phyloP scores from a whole-genome alignment of 2,888 invertebrate genomes.

The Drosophila testacea region DNA sequence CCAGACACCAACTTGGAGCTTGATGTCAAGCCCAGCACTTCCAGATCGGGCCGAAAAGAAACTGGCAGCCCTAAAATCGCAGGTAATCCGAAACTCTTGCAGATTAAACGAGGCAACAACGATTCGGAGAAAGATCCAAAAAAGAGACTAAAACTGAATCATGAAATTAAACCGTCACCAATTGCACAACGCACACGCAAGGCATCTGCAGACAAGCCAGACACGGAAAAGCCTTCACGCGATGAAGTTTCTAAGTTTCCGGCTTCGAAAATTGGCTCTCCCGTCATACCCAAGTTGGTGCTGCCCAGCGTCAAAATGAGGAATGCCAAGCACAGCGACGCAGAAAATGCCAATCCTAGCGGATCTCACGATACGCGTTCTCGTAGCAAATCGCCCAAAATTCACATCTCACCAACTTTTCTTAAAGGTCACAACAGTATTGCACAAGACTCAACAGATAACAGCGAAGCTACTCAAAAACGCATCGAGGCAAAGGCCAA shows the following conservation, averaged over 20 bases:
- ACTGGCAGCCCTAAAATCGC: conserved; percentile 10
- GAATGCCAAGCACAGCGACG: conserved; percentile 43
- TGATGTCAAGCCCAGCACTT: conserved; percentile 16
- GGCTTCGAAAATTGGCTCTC: conserved; percentile 56
- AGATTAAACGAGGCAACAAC: conserved; percentile 42
- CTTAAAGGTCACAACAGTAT: conserved; percentile 34
- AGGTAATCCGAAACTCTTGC: conserved; percentile 36
- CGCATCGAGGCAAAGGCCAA: conserved; percentile 29
- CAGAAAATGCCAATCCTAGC: conserved; percentile 50
- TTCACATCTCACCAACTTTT: conserved; percentile 75
- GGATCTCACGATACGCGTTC: conserved; percentile 41
- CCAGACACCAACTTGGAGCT: neutral
- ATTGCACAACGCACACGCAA: conserved; percentile 70
- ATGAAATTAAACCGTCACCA: conserved; percentile 36
- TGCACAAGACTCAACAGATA: conserved; percentile 24
- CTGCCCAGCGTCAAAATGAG: conserved; percentile 46
- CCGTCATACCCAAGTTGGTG: conserved; percentile 72
- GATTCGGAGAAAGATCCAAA: neutral
- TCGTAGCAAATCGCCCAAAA: conserved; percentile 79
- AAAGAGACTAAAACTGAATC: conserved; percentile 46
- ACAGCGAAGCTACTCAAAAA: neutral
- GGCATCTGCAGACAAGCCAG: conserved; percentile 35
- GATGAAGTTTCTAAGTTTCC: conserved; percentile 20
- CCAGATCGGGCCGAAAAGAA: neutral
- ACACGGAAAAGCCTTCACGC: conserved; percentile 4